These are phyloP conservation scores for Heteromurus nitidus DNA, from an alignment of 2,888 invertebrate genomes.

Conservation along the genomic window DNA sequence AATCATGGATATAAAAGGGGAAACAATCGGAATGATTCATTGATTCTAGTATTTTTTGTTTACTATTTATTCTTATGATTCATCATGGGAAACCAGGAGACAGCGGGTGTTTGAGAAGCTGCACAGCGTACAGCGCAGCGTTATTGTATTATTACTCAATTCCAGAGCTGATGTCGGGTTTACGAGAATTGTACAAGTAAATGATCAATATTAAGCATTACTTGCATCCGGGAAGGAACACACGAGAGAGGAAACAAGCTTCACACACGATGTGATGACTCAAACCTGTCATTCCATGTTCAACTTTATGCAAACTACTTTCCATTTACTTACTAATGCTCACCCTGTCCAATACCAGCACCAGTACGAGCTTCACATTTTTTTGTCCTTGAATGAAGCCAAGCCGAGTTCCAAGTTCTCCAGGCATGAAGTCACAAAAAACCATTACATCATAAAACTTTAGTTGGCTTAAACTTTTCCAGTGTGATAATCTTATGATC, in stretches of 20 bases:
- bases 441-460: conserved; percentile 47
- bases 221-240: conserved; percentile 12
- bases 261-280: background rate
- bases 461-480: no score
- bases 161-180: background rate
- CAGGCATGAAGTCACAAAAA: conserved; percentile 39
- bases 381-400: conserved; percentile 42
- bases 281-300: background rate
- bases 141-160: background rate
- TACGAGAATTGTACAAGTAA: background rate
- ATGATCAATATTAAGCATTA: background rate
- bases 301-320: no score
- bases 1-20: no score
- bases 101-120: no score
- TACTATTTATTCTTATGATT: conserved; percentile 35
- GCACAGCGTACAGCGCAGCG: no score
- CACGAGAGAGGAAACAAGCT: conserved; percentile 1
- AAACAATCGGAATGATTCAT: conserved; percentile 42
- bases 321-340: background rate
- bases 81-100: conserved; percentile 21
- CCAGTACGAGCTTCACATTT: background rate
- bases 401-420: no score
- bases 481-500: conserved; percentile 7
- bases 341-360: background rate
- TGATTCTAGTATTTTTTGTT: conserved; percentile 31